phyloP scores from a whole-genome alignment of 2,113 vertebrate genomes.

The Calidris pygmaea region DNA sequence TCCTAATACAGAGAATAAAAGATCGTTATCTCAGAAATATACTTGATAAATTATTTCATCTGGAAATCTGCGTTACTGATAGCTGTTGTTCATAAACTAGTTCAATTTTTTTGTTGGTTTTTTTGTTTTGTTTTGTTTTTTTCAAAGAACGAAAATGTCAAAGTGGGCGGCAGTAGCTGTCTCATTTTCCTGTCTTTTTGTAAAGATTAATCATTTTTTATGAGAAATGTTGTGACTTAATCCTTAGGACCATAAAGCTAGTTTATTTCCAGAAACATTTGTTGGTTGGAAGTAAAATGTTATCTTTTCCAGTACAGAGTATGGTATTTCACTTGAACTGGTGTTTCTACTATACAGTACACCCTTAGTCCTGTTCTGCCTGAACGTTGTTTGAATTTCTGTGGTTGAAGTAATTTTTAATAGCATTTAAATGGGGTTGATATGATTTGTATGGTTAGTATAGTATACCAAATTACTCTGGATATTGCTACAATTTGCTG shows the following conservation, averaged over 20 bases:
- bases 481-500: neutral
- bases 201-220: constrained; percentile 78
- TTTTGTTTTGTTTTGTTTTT: constrained; percentile 40
- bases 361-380: neutral
- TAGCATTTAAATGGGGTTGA: neutral
- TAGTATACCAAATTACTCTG: neutral
- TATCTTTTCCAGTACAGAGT: constrained; percentile 25
- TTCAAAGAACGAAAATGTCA: constrained; percentile 77
- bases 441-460: neutral
- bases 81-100: constrained; percentile 62
- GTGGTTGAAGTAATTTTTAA: neutral
- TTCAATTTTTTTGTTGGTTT: constrained; percentile 1
- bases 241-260: constrained; percentile 57
- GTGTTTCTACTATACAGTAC: neutral
- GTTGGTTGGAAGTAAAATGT: constrained; percentile 47
- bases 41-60: constrained; percentile 43
- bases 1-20: constrained; percentile 52
- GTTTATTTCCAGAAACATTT: constrained; percentile 70
- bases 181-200: constrained; percentile 73
- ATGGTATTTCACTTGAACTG: neutral
- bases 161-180: constrained; percentile 72
- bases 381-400: neutral
- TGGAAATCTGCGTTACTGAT: constrained; percentile 26
- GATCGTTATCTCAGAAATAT: constrained; percentile 69
- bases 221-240: constrained; percentile 73